Conservation (phyloP, 2,888 invertebrate species). For the Mellilla xanthometata region DNA sequence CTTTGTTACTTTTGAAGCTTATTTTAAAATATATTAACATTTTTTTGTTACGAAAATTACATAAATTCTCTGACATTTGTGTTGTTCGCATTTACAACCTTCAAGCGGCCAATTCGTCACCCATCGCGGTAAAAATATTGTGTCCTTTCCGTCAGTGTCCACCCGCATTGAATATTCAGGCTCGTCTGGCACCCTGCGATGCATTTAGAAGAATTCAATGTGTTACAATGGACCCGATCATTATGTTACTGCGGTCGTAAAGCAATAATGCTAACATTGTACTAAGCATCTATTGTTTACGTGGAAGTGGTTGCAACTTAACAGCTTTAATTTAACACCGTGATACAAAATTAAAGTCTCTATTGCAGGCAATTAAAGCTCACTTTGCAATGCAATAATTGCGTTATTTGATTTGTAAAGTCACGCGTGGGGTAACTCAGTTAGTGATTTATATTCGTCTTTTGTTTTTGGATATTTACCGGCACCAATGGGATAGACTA, state of each 20-base stretch:
- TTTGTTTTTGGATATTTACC: constrained; percentile 80
- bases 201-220: constrained; percentile 61
- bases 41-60: too few relatives aligned
- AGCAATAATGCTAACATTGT: constrained; percentile 70
- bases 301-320: constrained; percentile 56
- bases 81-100: constrained; percentile 29
- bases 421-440: constrained; percentile 55
- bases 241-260: constrained; percentile 66
- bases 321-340: constrained; percentile 22
- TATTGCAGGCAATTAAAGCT: constrained; percentile 37
- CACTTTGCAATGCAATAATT: constrained; percentile 28
- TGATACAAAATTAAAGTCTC: constrained; percentile 14
- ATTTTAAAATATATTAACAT: too few relatives aligned
- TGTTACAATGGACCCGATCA: constrained; percentile 66
- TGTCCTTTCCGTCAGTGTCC: constrained; percentile 56
- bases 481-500: constrained; percentile 69
- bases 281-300: constrained; percentile 72
- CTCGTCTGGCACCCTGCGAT: constrained; percentile 58
- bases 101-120: constrained; percentile 65
- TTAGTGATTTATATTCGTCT: constrained; percentile 76
- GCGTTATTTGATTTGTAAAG: constrained; percentile 44
- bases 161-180: constrained; percentile 51
- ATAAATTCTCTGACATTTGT: neutral
- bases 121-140: constrained; percentile 74
- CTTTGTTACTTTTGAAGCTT: too few relatives aligned